Evolutionary conservation across 2,888 invertebrate species (phyloP), one percentile per base, ranked within the genome.

Genomic region (Endomychus coccineus): DNA sequence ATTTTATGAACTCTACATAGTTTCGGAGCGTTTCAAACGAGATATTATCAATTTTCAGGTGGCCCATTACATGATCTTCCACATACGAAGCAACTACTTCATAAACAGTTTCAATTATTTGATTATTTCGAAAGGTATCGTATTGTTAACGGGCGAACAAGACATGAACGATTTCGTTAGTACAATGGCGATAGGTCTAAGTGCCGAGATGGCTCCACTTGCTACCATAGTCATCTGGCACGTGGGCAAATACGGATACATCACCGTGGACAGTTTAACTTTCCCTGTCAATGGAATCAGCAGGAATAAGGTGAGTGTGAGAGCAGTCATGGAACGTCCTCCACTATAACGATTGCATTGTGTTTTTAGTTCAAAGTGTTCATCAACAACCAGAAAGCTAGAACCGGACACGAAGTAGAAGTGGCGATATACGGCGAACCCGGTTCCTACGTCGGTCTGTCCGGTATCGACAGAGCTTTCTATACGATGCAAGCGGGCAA

Each of bases 251-350:
- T 80, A 83, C 49, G 91, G 88, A 0, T 84, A 85, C 54, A 83
- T 95, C 30, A 78, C 92, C 1, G 88, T 88, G 0, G 96, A 96
- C 69, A 87, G 90, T 39, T 71, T 96, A 39, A 94, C 94, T n/a
- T 92, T 95, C 71, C 91, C 92, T 0, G 94, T 96, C 15, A 91
- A 95, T 67, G 94, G 94, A 41, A 89, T 95, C 49, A 87, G 91
- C 1, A 68, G 90, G 41, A 94, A 96, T 62, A 90, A 92, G 60
- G 84, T 83, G 58, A 62, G 65, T 12, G 12, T 16, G 6, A 5
- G 7, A 7, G 5, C 10, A 21, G 7, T 16, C n/a, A 17, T 30
- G 17, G 3, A 30, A 30, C 17, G n/a, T 27, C 19, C 19, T n/a
- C n/a, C n/a, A n/a, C n/a, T 11, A 5, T 25, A 25, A 5, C 5